Evolutionary conservation across 2,888 invertebrate genomes (phyloP).

Genomic region (Augiades crinisus): DNA sequence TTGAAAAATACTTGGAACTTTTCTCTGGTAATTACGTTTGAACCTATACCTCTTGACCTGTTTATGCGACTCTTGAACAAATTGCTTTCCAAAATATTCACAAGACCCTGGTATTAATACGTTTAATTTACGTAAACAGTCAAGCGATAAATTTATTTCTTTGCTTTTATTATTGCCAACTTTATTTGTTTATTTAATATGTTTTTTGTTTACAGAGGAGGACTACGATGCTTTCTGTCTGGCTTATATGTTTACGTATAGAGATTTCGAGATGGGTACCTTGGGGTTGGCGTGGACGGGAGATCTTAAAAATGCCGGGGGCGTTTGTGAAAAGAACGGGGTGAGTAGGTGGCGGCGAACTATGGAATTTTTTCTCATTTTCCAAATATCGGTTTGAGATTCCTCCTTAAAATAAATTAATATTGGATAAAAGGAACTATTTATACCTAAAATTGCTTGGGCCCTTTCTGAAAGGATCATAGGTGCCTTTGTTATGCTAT

Average conservation of each 20-base stretch:
- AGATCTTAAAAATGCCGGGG: slow-evolving; percentile 97
- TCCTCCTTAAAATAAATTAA: no score
- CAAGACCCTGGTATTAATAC: neutral
- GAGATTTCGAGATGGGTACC: slow-evolving; percentile 97
- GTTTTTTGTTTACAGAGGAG: slow-evolving; percentile 86
- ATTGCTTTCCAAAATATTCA: slow-evolving; percentile 1
- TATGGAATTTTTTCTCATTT: neutral
- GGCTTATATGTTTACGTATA: slow-evolving; percentile 99
- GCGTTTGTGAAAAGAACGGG: slow-evolving; percentile 98
- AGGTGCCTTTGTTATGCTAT: no score
- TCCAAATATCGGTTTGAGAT: neutral
- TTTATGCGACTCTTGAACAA: slow-evolving; percentile 3
- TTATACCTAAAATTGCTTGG: no score
- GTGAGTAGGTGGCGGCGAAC: slow-evolving; percentile 74
- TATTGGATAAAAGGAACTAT: no score
- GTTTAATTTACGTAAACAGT: slow-evolving; percentile 2
- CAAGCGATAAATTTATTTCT: neutral
- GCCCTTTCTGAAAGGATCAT: no score
- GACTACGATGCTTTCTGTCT: slow-evolving; percentile 99
- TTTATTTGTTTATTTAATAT: no score
- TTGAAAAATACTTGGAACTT: slow-evolving; percentile 98
- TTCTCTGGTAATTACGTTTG: slow-evolving; percentile 88
- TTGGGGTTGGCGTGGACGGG: slow-evolving; percentile 99
- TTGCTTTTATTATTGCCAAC: no score
- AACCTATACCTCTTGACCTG: slow-evolving; percentile 7